Evolutionary conservation across 35 echinoderm and acorn worm species (phyloP).

Genomic region (Anneissia japonica): DNA sequence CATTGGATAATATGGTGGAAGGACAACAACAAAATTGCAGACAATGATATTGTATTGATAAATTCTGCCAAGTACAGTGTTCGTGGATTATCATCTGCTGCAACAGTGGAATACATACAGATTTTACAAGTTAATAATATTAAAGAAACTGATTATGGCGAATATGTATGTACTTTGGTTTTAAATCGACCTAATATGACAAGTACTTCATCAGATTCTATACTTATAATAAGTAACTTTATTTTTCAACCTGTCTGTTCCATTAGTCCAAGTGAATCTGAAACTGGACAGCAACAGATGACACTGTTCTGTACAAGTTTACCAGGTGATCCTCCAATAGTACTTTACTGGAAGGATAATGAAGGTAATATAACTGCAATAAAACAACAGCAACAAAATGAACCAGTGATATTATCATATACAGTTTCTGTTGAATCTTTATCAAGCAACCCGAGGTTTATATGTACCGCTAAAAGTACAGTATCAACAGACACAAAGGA

Average conservation of each 20-base stretch:
- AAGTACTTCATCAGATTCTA: no score
- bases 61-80: not conserved
- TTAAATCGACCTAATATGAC: no score
- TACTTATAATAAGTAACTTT: not conserved
- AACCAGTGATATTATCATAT: not conserved
- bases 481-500: not conserved
- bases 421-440: not conserved
- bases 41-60: not conserved
- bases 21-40: not conserved
- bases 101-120: not conserved
- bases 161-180: not conserved
- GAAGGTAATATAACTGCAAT: not conserved
- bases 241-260: not conserved
- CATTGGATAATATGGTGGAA: not conserved
- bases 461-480: not conserved
- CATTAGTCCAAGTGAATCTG: no score
- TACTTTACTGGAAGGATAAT: no score
- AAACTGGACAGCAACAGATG: no score
- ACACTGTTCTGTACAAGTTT: no score
- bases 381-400: not conserved
- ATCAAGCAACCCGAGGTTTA: not conserved
- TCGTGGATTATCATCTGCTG: not conserved
- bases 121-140: not conserved
- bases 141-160: not conserved
- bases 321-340: no score